These are phyloP conservation scores for Pipa parva DNA, from an alignment of 2,113 vertebrate species.

Conservation along the genomic window DNA sequence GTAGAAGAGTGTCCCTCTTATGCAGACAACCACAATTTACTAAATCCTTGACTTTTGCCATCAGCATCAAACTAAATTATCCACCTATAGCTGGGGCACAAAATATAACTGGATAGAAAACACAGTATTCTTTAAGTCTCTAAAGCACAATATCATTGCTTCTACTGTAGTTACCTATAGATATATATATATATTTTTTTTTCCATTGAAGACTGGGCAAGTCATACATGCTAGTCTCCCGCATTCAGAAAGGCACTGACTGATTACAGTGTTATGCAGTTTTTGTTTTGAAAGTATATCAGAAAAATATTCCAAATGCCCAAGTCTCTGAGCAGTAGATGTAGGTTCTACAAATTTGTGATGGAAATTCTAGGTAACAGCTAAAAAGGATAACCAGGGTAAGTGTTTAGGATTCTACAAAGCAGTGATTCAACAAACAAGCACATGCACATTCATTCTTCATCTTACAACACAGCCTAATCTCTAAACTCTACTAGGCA, in stretches of 20 bases:
- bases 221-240: constrained; percentile 70
- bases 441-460: constrained; percentile 89
- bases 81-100: constrained; percentile 46
- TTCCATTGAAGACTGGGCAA: constrained; percentile 62
- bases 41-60: constrained; percentile 64
- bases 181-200: constrained; percentile 42
- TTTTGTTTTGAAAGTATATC: constrained; percentile 64
- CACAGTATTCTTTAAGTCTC: constrained; percentile 71
- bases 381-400: constrained; percentile 49
- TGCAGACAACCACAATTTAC: background rate
- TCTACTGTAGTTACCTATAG: constrained; percentile 58
- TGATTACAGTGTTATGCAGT: constrained; percentile 64
- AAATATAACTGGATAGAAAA: constrained; percentile 69
- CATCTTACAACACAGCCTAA: constrained; percentile 78
- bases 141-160: constrained; percentile 71
- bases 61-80: constrained; percentile 72
- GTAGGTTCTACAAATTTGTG: constrained; percentile 59
- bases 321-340: constrained; percentile 69
- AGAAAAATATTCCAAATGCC: constrained; percentile 58
- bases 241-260: constrained; percentile 74
- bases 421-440: constrained; percentile 76
- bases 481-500: constrained; percentile 81
- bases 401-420: constrained; percentile 64
- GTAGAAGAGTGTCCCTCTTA: no score
- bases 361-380: constrained; percentile 62